phyloP scores from a whole-genome alignment of 2,888 invertebrate genomes.

The Yponomeuta cagnagella region DNA sequence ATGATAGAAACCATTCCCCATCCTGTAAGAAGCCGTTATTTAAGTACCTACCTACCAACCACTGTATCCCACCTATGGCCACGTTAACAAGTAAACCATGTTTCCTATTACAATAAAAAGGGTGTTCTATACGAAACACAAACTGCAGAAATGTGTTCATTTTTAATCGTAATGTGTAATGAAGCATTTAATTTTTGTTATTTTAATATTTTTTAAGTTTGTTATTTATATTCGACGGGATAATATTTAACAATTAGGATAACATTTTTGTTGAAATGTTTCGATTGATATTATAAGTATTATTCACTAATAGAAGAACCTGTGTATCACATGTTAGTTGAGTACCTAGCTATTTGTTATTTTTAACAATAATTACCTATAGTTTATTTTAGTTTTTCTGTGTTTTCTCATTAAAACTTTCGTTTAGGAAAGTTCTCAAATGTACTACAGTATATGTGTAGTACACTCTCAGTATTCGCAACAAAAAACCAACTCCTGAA shows the following conservation, averaged over 20 bases:
- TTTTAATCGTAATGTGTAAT: constrained; percentile 6
- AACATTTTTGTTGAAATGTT: constrained; percentile 37
- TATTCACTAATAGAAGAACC: constrained; percentile 35
- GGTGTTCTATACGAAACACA: constrained; percentile 7
- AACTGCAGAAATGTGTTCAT: constrained; percentile 17
- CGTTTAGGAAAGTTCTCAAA: constrained; percentile 31
- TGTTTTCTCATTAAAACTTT: constrained; percentile 15
- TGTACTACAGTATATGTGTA: constrained; percentile 24
- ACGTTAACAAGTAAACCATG: constrained; percentile 11
- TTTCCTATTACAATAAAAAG: constrained; percentile 13
- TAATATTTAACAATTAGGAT: constrained; percentile 28
- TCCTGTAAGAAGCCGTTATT: background rate
- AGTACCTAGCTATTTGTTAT: constrained; percentile 7
- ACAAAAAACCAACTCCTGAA: constrained; percentile 28
- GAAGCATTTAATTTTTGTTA: constrained; percentile 13
- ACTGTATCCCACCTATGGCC: constrained; percentile 14
- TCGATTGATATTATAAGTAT: constrained; percentile 45
- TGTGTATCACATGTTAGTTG: constrained; percentile 37
- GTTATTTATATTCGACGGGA: constrained; percentile 30
- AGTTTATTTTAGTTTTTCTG: constrained; percentile 5
- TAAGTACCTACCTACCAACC: background rate
- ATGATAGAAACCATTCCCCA: background rate
- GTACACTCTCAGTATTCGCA: constrained; percentile 41
- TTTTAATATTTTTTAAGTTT: constrained; percentile 19
- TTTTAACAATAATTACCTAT: constrained; percentile 2